A percentile compares a stretch with the other conserved stretches of the same genome.
Evolutionary conservation across 1,140 invertebrate genomes (phyloP).

Genomic region (Antheraea pernyi): DNA sequence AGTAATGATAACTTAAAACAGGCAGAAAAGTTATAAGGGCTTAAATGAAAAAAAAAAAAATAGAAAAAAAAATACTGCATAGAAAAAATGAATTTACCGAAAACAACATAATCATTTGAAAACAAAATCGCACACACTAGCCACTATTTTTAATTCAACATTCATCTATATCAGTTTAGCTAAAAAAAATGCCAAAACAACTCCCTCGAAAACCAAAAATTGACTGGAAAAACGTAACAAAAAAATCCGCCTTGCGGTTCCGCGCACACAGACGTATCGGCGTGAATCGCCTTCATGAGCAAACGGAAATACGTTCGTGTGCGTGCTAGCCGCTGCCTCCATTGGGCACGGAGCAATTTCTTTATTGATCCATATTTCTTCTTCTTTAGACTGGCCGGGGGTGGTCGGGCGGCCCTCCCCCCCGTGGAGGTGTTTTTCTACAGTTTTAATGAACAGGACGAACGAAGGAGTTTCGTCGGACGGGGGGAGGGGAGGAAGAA

Average conservation of each 20-base stretch:
- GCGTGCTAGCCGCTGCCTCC: constrained; percentile 67
- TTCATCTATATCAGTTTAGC: too few relatives aligned
- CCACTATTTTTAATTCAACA: too few relatives aligned
- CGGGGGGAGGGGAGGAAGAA: constrained; percentile 32
- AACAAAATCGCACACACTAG: too few relatives aligned
- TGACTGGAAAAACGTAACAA: neutral
- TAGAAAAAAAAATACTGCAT: too few relatives aligned
- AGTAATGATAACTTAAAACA: too few relatives aligned
- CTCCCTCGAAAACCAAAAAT: too few relatives aligned
- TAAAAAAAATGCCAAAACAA: too few relatives aligned
- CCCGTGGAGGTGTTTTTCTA: constrained; percentile 71
- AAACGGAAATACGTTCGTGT: constrained; percentile 50
- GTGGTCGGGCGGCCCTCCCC: constrained; percentile 27
- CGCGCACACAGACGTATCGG: constrained; percentile 34
- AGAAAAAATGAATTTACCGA: too few relatives aligned
- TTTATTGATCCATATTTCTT: constrained; percentile 80
- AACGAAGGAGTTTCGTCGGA: constrained; percentile 47
- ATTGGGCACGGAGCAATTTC: constrained; percentile 77
- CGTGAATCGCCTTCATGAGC: constrained; percentile 36
- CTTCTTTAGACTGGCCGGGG: constrained; percentile 73
- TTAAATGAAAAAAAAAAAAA: too few relatives aligned
- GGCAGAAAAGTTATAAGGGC: too few relatives aligned
- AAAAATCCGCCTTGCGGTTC: constrained; percentile 36
- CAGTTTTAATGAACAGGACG: constrained; percentile 74
- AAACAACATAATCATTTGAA: too few relatives aligned